These are phyloP conservation scores for Odocoileus hemionus DNA, from an alignment of 2,113 vertebrate species.

Conservation along the genomic window DNA sequence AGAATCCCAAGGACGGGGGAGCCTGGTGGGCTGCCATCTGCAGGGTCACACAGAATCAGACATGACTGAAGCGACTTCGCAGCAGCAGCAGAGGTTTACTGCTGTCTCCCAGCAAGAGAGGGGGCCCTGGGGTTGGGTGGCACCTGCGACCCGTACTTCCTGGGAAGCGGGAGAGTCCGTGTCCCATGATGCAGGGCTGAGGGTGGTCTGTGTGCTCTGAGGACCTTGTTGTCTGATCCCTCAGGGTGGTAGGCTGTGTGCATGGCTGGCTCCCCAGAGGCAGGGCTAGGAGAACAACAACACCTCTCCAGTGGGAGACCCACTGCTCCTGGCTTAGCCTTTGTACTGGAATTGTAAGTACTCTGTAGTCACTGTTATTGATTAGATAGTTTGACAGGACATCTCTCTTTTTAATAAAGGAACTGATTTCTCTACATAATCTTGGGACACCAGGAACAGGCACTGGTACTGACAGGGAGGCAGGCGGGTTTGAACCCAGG, in stretches of 20 bases:
- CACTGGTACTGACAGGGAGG: background rate
- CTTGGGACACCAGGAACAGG: background rate
- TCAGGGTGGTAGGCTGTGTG: background rate
- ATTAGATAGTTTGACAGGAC: background rate
- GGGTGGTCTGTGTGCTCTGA: accelerated
- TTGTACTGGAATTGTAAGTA: background rate
- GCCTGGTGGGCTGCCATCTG: too few relatives aligned
- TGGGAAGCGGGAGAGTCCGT: background rate
- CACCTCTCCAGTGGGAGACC: background rate
- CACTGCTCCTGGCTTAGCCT: background rate
- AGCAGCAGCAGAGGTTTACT: background rate
- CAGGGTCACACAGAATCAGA: too few relatives aligned
- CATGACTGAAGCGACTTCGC: too few relatives aligned
- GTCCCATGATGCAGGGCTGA: background rate
- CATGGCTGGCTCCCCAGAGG: background rate
- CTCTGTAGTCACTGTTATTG: background rate
- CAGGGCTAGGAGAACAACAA: background rate
- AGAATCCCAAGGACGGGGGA: too few relatives aligned
- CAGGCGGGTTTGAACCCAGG: background rate
- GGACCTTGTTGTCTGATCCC: too few relatives aligned
- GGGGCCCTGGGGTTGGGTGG: too few relatives aligned
- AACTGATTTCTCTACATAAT: background rate
- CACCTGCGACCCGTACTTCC: background rate
- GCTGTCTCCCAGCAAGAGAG: background rate
- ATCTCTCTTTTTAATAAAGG: background rate